Base-by-base conservation (phyloP, 2,797 vertebrate genomes). In the Cryptoprocta ferox region DNA sequence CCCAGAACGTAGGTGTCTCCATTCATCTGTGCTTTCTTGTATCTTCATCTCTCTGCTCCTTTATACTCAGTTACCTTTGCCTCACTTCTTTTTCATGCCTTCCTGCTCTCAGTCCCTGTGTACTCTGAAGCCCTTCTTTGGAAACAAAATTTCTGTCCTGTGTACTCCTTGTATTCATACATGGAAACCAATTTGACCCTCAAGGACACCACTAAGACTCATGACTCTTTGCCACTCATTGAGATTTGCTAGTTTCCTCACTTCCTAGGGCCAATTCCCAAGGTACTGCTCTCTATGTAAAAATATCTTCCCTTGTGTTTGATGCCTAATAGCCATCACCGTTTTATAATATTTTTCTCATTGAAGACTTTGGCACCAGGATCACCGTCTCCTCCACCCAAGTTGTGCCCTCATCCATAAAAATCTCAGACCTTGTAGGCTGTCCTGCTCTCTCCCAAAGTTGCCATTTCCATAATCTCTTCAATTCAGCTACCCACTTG, bases 301-400 rank as follows among this genome's bases (percentile, higher is more conserved):
- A 91, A 59, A 42, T 10, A 9, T 37, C 13, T 50, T 96, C 68
- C n/a, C 16, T 82, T 96, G 42, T 6, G 21, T 53, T 83, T 68
- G 30, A 59, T 45, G 15, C 5, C 45, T 35, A 19, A 39, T 50
- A 18, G 26, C 14, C 39, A 93, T 71, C 66, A 73, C 39, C 14
- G 82, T 56, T 81, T 87, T 48, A 53, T 82, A 56, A 32, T 70
- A 19, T 68, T 93, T 92, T 96, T 79, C n/a, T 95, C 45, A 48
- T 56, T 82, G 73, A 68, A 71, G 12, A 66, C 75, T 80, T 89
- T 59, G 12, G 8, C 42, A 48, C 2, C 9, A 73, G 42, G 3
- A n/a, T 70, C 56, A 68, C 26, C 63, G 1, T 75, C 48, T 85
- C 88, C 28, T 53, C 21, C n/a, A 35, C 28, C 5, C 21, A 76